Percentiles rank a stretch among this genome's conserved stretches.
Evolutionary conservation across 2,113 vertebrate species (phyloP).

Genomic region (Sigmodon hispidus): DNA sequence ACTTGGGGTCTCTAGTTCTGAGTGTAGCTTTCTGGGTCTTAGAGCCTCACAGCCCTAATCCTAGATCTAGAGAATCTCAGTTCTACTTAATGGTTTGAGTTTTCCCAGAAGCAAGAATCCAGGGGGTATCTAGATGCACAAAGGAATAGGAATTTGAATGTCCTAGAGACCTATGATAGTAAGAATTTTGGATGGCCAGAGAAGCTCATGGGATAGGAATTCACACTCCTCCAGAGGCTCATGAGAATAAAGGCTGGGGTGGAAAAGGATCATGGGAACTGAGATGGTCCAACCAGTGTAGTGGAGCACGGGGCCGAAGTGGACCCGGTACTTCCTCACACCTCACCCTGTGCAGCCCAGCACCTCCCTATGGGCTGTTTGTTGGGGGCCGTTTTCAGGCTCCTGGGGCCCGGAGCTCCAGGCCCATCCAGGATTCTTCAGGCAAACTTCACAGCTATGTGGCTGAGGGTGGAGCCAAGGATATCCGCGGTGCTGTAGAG

Average conservation of each 20-base stretch:
- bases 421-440: conserved; percentile 81
- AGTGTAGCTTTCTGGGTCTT: background rate
- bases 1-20: background rate
- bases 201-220: background rate
- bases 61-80: background rate
- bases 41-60: fast-evolving
- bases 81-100: background rate
- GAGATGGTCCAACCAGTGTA: background rate
- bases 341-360: conserved; percentile 78
- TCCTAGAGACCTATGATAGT: background rate
- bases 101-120: background rate
- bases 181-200: background rate
- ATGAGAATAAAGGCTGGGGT: background rate
- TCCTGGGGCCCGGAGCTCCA: conserved; percentile 88
- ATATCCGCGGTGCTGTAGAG: conserved; percentile 90
- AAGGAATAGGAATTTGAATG: background rate
- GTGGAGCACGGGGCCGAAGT: background rate
- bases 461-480: conserved; percentile 90
- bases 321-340: background rate
- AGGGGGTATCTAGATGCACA: background rate
- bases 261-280: background rate
- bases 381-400: conserved; percentile 88
- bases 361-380: conserved; percentile 87
- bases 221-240: background rate
- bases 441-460: conserved; percentile 86